Base-by-base conservation (phyloP, 1,140 invertebrate species). In the Anastatus disparis region DNA sequence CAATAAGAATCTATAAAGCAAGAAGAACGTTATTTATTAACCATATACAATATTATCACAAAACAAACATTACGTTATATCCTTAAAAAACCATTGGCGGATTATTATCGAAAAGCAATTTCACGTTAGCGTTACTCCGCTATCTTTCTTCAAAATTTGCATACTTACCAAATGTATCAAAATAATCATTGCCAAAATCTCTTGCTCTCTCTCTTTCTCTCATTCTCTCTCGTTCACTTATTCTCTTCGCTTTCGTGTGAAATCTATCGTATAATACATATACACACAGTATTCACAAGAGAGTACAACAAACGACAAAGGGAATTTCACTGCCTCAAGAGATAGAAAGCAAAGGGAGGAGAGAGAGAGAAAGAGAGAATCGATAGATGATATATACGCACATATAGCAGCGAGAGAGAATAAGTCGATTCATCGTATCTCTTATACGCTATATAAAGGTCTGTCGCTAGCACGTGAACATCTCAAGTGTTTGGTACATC, bases 401-500 rank as follows among this genome's bases (percentile, higher is more conserved):
- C n/a, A n/a, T n/a, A n/a, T n/a, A n/a, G n/a, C n/a, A n/a, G n/a
- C n/a, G n/a, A n/a, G n/a, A n/a, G n/a, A n/a, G n/a, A 10, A 10
- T 52, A 24, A 17, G 38, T 29, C 70, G 62, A 71, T 71, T 71
- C 71, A 69, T 73, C 55, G 66, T 56, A 70, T 62, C 73, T 77
- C 66, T 3, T 26, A 13, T 35, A 35, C 15, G 7, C 17, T 26
- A n/a, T n/a, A n/a, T n/a, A n/a, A n/a, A 10, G 15, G 13, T 65
- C 65, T 68, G 59, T 63, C 40, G 48, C 38, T 35, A 24, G 24
- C 44, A 69, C 35, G 56, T 42, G 59, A 53, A 40, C 22, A 55
- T 50, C 67, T 72, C 73, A 64, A 70, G 31, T 50, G 71, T 29
- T 55, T 65, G 55, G n/a, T n/a, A n/a, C n/a, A n/a, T n/a, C 74